Base-by-base conservation (phyloP, 1,140 invertebrate genomes). In the Monochamus saltuarius region DNA sequence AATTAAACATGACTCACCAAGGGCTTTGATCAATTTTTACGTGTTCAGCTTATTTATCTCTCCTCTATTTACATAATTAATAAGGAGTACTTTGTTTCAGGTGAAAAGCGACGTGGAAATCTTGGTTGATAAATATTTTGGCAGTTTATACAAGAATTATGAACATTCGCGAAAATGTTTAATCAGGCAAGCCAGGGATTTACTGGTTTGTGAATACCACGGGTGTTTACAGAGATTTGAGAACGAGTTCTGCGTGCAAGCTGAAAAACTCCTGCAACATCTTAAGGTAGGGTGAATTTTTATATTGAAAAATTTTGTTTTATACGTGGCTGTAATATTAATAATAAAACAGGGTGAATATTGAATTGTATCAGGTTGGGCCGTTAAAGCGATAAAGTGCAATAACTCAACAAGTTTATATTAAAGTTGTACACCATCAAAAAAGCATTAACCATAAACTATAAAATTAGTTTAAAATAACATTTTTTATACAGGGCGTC, bases 141-240 rank as follows among this genome's bases (percentile, higher is more conserved):
- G 83, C 37, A 78, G 78, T 58, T 80, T 86, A 72, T 84, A 83
- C 74, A 74, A 77, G 59, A 75, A 82, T 66, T 85, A 82, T 66
- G 77, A 80, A 59, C 76, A 77, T 61, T 83, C 85, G 47, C 78
- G 83, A 73, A 79, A 83, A 69, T 80, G 83, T 66, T 75, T 88
- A 70, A 82, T 85, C 59, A 79, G 84, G 51, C 85, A 87, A 75
- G 86, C 85, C 43, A 81, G 86, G 61, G 85, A 88, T 73, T 78
- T 87, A 47, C 80, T 88, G 61, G 83, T 86, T 29, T 85, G 82
- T 70, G 80, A 81, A 64, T 88, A 85, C 77, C 80, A 83, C 52
- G 85, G 85, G 29, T 82, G 84, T 73, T 73, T 87, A 67, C 75
- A 78, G 43, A 80, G 78, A 66, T 87, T 87, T 70, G 81, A 87